phyloP scores from a whole-genome alignment of 2,113 vertebrate genomes.

The Channa maculata region DNA sequence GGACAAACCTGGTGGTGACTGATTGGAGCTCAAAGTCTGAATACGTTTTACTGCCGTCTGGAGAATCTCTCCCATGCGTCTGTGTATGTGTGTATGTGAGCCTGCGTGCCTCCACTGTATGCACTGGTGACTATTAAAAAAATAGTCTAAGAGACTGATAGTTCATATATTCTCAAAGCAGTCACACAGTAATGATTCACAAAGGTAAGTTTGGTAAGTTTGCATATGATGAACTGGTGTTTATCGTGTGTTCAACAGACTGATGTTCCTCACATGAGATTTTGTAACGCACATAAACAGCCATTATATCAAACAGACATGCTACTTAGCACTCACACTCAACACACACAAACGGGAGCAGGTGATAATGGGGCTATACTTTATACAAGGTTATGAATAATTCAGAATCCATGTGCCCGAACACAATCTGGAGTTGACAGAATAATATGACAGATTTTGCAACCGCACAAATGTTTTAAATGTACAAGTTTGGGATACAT shows the following conservation, averaged over 20 bases:
- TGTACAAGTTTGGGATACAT: conserved; percentile 38
- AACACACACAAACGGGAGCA: conserved; percentile 54
- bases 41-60: conserved; percentile 44
- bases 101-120: neutral
- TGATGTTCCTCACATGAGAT: conserved; percentile 49
- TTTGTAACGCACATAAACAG: conserved; percentile 50
- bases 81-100: conserved; percentile 8
- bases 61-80: conserved; percentile 32
- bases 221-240: conserved; percentile 38
- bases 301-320: conserved; percentile 60
- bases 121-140: conserved; percentile 5
- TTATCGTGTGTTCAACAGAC: conserved; percentile 55
- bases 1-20: conserved; percentile 46
- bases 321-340: conserved; percentile 3
- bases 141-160: conserved; percentile 17
- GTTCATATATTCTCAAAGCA: conserved; percentile 45
- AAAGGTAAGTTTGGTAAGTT: conserved; percentile 37
- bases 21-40: conserved; percentile 46
- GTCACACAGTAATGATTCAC: conserved; percentile 34
- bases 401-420: conserved; percentile 75
- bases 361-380: conserved; percentile 78
- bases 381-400: conserved; percentile 79
- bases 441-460: conserved; percentile 72
- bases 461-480: conserved; percentile 63
- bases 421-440: conserved; percentile 77